phyloP scores from a whole-genome alignment of 1,140 invertebrate genomes.

The Leptinotarsa texana region DNA sequence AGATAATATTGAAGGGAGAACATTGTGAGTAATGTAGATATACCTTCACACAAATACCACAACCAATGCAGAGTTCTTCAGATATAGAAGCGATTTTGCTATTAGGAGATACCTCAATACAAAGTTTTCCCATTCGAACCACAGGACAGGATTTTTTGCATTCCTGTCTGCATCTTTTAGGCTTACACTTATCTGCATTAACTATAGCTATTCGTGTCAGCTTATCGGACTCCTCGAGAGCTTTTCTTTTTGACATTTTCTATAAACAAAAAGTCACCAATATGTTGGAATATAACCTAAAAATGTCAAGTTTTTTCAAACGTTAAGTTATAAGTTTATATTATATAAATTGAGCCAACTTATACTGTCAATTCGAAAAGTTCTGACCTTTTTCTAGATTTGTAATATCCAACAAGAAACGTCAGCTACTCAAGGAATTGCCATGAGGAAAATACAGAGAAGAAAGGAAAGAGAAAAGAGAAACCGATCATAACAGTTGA shows the following conservation, averaged over 20 bases:
- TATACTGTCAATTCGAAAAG: too few relatives aligned
- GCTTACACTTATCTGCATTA: constrained; percentile 97
- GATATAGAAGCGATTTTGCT: constrained; percentile 98
- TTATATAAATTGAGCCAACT: neutral
- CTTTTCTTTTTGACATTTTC: constrained; percentile 72
- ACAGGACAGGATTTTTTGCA: constrained; percentile 99
- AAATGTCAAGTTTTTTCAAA: constrained; percentile 7
- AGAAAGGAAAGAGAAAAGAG: too few relatives aligned
- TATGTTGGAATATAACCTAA: constrained; percentile 43
- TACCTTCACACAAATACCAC: constrained; percentile 97
- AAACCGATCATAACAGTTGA: too few relatives aligned
- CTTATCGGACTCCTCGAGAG: constrained; percentile 84
- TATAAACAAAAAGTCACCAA: constrained; percentile 35
- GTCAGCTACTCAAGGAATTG: constrained; percentile 5
- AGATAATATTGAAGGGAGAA: constrained; percentile 35
- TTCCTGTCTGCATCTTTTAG: constrained; percentile 97
- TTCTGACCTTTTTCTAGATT: neutral
- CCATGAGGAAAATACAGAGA: constrained; percentile 3
- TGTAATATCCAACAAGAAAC: constrained; percentile 10
- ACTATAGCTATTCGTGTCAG: constrained; percentile 98
- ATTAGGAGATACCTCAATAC: constrained; percentile 97
- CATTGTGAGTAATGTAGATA: constrained; percentile 15
- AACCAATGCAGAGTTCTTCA: constrained; percentile 98
- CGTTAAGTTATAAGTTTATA: neutral
- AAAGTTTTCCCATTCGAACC: constrained; percentile 97